Evolutionary conservation across 2,888 invertebrate species (phyloP).

Genomic region (Metopia argyrocephala): DNA sequence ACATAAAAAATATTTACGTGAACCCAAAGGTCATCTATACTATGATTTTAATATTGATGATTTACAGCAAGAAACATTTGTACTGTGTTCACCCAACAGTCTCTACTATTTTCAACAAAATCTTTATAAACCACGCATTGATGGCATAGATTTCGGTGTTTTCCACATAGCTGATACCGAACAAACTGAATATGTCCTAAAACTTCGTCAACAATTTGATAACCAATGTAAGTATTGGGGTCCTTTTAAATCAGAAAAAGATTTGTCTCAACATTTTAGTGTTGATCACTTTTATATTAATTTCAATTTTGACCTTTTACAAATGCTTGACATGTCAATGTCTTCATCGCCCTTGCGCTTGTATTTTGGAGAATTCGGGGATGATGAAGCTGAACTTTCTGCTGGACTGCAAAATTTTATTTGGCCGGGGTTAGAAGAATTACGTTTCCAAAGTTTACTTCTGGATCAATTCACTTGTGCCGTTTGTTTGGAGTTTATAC

Average conservation of each 20-base stretch:
- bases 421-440: conserved; percentile 52
- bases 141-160: conserved; percentile 62
- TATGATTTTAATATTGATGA: conserved; percentile 65
- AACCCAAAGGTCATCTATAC: conserved; percentile 55
- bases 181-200: conserved; percentile 60
- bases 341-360: conserved; percentile 58
- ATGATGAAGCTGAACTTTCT: conserved; percentile 60
- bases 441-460: conserved; percentile 52
- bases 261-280: background rate
- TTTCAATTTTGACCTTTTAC: conserved; percentile 47
- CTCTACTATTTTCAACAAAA: conserved; percentile 66
- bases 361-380: conserved; percentile 65
- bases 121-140: background rate
- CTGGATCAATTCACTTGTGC: conserved; percentile 64
- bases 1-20: conserved; percentile 62
- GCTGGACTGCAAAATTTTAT: conserved; percentile 43
- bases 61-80: conserved; percentile 59
- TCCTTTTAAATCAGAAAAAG: conserved; percentile 30
- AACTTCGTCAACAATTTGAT: conserved; percentile 62
- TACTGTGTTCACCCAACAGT: conserved; percentile 60
- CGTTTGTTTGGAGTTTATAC: conserved; percentile 66
- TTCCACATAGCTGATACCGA: conserved; percentile 68
- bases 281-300: conserved; percentile 45
- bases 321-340: conserved; percentile 47
- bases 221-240: conserved; percentile 59